Evolutionary conservation across 2,888 invertebrate genomes (phyloP), one percentile per base, ranked within the genome.

Genomic region (Eucera pruinosa): DNA sequence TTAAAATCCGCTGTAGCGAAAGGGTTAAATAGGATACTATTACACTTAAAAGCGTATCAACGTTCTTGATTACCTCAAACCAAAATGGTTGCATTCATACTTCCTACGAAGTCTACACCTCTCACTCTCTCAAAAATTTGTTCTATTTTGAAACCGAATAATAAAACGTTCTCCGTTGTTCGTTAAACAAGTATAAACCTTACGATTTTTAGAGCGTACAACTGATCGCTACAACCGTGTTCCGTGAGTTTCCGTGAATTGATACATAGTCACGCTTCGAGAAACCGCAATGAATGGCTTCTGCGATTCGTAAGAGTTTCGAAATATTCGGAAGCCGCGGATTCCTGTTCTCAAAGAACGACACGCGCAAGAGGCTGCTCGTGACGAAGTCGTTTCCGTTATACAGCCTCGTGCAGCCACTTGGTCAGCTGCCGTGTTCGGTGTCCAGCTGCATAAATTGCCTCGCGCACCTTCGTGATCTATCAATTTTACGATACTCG

Each of bases 331-430:
- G 23, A 18, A 27, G 64, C 71, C 69, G 30, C 62, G 33, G 48
- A 33, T 72, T 84, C 80, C 73, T 80, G 71, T 80, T 68, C 62
- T 15, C 18, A 20, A 67, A 36, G 48, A 33, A 15, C 13, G 36
- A 57, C 30, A 27, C 45, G 18, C 36, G 20, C 20, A 23, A 20
- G 36, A 36, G 54, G 18, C 52, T 62, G 54, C 60, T 80, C 71
- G 54, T 39, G 67, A 41, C 48, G 45, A 18, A 33, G 66, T 52
- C 50, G 61, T 58, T 84, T 84, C 84, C 79, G 79, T 79, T 84
- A 60, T 45, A 60, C 58, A 52, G 43, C 52, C 68, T 52, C 25
- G 54, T 13, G 30, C 43, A 62, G 73, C 74, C 71, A 58, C 60
- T 66, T 67, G 65, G 82, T 75, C 72, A 75, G 72, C 81, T 64